Evolutionary conservation across 2,113 vertebrate species (phyloP).

Genomic region (Cebidichthys violaceus): DNA sequence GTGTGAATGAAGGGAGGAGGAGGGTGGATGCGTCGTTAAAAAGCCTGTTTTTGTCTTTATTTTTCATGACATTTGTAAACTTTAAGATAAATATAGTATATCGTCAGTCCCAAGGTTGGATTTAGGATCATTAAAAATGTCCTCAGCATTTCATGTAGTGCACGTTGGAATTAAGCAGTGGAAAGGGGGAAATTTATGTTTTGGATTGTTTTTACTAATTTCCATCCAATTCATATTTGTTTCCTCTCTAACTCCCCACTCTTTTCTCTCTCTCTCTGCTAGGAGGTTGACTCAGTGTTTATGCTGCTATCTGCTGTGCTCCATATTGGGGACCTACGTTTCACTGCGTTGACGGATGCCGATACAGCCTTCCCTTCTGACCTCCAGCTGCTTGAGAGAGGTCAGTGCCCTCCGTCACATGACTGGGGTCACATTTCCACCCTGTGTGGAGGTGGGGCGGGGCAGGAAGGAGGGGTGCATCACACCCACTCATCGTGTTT

Average conservation of each 20-base stretch:
- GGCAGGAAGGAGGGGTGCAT: conserved; percentile 10
- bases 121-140: neutral
- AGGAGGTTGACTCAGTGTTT: conserved; percentile 95
- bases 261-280: neutral
- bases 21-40: neutral
- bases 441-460: neutral
- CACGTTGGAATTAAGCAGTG: neutral
- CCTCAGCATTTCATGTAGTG: neutral
- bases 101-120: neutral
- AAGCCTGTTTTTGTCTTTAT: neutral
- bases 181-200: neutral
- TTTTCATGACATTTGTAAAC: conserved; percentile 1
- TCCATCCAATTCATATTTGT: neutral
- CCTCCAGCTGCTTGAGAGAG: conserved; percentile 92
- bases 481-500: conserved; percentile 56
- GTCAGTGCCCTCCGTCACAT: conserved; percentile 80
- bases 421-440: conserved; percentile 18
- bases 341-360: conserved; percentile 85
- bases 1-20: conserved; percentile 29
- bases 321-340: conserved; percentile 91
- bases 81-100: neutral
- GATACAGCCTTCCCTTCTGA: conserved; percentile 90
- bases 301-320: conserved; percentile 90
- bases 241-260: neutral
- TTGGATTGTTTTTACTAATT: neutral